Evolutionary conservation across 2,888 invertebrate genomes (phyloP).

Genomic region (Gandaritis pyraliata): DNA sequence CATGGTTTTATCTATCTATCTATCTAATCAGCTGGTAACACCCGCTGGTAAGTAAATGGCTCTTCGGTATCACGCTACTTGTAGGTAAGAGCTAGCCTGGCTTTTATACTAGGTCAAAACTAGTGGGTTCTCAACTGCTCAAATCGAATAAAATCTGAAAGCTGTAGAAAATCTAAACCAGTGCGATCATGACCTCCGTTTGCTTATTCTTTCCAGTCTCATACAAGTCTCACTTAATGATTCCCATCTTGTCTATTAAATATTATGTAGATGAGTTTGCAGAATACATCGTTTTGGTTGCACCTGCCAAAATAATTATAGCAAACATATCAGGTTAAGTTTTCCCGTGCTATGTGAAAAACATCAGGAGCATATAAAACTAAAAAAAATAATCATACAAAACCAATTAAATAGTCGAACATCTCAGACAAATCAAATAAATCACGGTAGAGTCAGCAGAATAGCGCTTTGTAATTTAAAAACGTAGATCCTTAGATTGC

Average conservation of each 20-base stretch:
- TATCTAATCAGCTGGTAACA: conserved; percentile 20
- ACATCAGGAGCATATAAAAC: conserved; percentile 15
- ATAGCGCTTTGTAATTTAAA: conserved; percentile 63
- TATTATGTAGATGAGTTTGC: too few relatives aligned
- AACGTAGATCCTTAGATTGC: conserved; percentile 64
- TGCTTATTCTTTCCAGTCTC: too few relatives aligned
- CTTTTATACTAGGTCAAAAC: too few relatives aligned
- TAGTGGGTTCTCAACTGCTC: too few relatives aligned
- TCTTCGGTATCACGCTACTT: conserved; percentile 4
- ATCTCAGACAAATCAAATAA: conserved; percentile 46
- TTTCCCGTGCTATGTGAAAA: conserved; percentile 23
- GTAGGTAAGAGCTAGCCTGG: neutral
- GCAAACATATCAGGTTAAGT: conserved; percentile 3
- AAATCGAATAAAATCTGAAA: too few relatives aligned
- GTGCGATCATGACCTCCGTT: too few relatives aligned
- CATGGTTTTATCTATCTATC: conserved; percentile 26
- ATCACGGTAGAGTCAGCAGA: conserved; percentile 47
- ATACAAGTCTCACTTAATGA: too few relatives aligned
- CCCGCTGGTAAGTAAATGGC: conserved; percentile 19
- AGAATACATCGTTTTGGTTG: neutral
- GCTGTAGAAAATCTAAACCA: too few relatives aligned
- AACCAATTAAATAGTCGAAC: conserved; percentile 40
- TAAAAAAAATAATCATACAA: conserved; percentile 24
- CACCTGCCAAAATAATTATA: conserved; percentile 14
- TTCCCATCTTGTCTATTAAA: too few relatives aligned